Percentiles rank a stretch among this genome's conserved stretches.
These are phyloP conservation scores for Tauraco hartlaubi DNA, from an alignment of 2,797 vertebrate species.

Conservation along the genomic window DNA sequence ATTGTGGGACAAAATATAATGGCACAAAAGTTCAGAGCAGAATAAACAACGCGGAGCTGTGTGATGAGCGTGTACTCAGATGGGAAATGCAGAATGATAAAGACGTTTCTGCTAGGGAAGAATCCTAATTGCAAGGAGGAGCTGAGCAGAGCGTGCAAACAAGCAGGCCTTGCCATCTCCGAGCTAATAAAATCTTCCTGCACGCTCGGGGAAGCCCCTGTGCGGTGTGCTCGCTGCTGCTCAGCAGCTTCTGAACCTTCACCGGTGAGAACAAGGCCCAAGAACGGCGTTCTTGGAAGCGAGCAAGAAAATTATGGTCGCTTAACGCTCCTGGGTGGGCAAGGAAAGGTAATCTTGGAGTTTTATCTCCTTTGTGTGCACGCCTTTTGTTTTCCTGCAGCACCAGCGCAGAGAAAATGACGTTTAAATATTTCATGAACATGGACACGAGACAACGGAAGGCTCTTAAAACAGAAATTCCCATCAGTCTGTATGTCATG, in stretches of 20 bases:
- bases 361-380: accelerated
- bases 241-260: not conserved
- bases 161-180: not conserved
- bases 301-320: accelerated
- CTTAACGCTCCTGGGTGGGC: accelerated
- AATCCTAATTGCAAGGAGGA: not conserved
- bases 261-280: accelerated
- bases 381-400: not conserved
- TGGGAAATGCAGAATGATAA: not conserved
- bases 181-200: not conserved
- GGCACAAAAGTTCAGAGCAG: not conserved
- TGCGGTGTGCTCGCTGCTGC: not conserved
- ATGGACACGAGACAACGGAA: not conserved
- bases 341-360: not conserved
- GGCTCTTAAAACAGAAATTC: not conserved
- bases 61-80: not conserved
- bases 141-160: not conserved
- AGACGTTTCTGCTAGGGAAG: not conserved
- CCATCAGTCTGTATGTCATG: not conserved
- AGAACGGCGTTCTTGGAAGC: accelerated
- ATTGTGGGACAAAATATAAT: not conserved
- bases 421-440: not conserved
- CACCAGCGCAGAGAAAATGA: accelerated
- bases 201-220: accelerated
- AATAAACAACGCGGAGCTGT: not conserved